A percentile compares a stretch with the other conserved stretches of the same genome.
These are phyloP conservation scores for Ranitomeya imitator DNA, from an alignment of 2,113 vertebrate genomes.

Conservation along the genomic window DNA sequence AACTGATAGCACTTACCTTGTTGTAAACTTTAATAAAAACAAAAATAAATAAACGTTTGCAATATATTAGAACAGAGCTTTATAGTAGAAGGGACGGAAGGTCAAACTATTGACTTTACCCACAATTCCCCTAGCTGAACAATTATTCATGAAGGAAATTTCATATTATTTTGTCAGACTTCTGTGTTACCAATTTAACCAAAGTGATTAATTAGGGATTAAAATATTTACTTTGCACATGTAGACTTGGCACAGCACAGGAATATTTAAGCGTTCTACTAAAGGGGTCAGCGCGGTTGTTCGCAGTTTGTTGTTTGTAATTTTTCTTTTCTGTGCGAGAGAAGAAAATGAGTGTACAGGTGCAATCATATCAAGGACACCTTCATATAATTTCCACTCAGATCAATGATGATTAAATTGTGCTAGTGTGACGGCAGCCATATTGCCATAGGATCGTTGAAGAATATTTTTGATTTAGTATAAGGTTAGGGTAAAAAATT, in stretches of 20 bases:
- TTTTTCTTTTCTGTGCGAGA: constrained; percentile 75
- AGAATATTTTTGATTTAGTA: neutral
- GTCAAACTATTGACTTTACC: constrained; percentile 81
- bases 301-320: constrained; percentile 76
- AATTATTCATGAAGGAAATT: constrained; percentile 87
- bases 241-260: constrained; percentile 79
- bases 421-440: neutral
- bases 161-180: constrained; percentile 86
- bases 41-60: neutral
- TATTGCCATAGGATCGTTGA: neutral
- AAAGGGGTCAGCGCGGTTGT: constrained; percentile 82
- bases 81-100: constrained; percentile 73
- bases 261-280: constrained; percentile 83
- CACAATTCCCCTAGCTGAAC: constrained; percentile 83
- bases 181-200: constrained; percentile 87
- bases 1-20: neutral
- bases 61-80: constrained; percentile 64
- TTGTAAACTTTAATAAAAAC: neutral
- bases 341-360: constrained; percentile 73
- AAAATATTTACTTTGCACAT: constrained; percentile 88
- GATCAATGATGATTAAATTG: constrained; percentile 11
- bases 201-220: constrained; percentile 89
- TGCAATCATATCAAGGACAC: constrained; percentile 45
- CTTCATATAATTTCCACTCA: neutral
- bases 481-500: neutral